phyloP scores from a whole-genome alignment of 2,888 invertebrate genomes.

The Trissolcus brochymenae region DNA sequence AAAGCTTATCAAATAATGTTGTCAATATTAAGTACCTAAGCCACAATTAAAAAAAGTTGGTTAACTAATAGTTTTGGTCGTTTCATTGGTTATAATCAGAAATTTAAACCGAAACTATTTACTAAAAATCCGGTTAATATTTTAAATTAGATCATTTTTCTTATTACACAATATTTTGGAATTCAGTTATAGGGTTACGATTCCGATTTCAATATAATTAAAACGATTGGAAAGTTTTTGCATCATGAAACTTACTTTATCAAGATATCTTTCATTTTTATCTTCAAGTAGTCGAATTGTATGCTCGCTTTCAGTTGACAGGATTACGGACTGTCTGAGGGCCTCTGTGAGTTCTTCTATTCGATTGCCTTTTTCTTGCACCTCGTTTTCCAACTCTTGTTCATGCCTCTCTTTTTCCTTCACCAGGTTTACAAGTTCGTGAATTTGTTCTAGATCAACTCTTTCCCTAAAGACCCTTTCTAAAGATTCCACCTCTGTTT shows the following conservation, averaged over 20 bases:
- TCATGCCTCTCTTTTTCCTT: slow-evolving; percentile 77
- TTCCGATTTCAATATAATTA: no score
- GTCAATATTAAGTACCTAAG: background rate
- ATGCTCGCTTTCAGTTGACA: slow-evolving; percentile 82
- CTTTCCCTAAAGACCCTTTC: slow-evolving; percentile 68
- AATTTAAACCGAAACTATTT: background rate
- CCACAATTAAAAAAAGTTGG: background rate
- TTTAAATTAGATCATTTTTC: no score
- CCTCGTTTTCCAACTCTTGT: slow-evolving; percentile 77
- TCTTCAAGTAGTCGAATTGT: slow-evolving; percentile 78
- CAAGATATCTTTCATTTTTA: slow-evolving; percentile 81
- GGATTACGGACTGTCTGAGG: slow-evolving; percentile 86
- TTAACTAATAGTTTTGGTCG: background rate
- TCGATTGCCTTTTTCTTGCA: slow-evolving; percentile 76
- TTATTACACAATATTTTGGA: no score
- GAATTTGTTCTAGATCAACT: slow-evolving; percentile 69
- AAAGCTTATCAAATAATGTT: background rate
- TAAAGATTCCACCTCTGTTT: slow-evolving; percentile 69
- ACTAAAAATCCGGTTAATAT: no score
- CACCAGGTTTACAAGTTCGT: slow-evolving; percentile 66
- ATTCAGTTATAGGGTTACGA: no score
- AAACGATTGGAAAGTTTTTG: background rate
- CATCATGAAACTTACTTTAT: slow-evolving; percentile 78
- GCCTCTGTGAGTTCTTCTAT: slow-evolving; percentile 89
- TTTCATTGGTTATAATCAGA: background rate